phyloP scores from a whole-genome alignment of 2,797 vertebrate species.

The Margarornis squamiger region DNA sequence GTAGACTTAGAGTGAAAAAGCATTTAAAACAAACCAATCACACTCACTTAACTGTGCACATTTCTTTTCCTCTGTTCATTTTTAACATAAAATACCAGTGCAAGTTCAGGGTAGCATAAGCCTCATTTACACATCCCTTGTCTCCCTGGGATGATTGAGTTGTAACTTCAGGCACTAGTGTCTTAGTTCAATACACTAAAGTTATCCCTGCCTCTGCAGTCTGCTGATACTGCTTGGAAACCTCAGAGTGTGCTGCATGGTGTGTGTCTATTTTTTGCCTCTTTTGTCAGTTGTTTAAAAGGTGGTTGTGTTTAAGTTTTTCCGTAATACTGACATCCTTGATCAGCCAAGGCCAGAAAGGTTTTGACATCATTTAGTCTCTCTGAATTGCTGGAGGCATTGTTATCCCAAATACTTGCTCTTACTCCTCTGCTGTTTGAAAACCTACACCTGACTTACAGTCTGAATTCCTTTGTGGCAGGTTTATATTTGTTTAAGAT shows the following conservation, averaged over 20 bases:
- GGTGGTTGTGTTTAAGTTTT: neutral
- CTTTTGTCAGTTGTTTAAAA: neutral
- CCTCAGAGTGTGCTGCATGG: neutral
- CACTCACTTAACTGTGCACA: neutral
- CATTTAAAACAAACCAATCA: neutral
- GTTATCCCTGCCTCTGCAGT: neutral
- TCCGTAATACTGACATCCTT: neutral
- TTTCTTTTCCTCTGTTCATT: neutral
- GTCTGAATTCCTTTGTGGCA: neutral
- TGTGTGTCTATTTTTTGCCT: neutral
- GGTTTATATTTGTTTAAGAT: neutral
- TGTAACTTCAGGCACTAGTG: rapidly evolving
- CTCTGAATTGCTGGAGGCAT: neutral
- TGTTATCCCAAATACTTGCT: neutral
- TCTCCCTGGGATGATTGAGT: neutral
- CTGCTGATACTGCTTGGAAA: neutral
- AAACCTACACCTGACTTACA: neutral
- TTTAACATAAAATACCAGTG: neutral
- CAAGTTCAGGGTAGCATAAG: neutral
- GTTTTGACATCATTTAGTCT: neutral
- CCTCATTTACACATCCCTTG: neutral
- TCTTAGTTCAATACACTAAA: rapidly evolving
- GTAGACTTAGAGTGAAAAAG: neutral
- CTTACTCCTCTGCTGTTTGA: neutral
- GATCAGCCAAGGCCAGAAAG: neutral